phyloP scores from a whole-genome alignment of 2,888 invertebrate genomes.

The Leptura quadrifasciata region DNA sequence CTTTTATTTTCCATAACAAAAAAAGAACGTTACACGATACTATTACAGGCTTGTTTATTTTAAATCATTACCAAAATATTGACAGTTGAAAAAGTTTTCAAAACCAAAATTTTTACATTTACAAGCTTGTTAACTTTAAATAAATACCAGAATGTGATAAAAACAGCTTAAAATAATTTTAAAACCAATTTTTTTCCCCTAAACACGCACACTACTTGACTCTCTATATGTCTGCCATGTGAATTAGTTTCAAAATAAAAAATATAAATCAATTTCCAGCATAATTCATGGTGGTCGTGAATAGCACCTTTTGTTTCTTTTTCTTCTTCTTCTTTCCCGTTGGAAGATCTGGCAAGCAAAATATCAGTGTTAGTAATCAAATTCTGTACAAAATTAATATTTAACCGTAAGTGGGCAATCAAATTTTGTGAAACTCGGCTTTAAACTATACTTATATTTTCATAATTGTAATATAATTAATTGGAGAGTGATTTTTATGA shows the following conservation, averaged over 20 bases:
- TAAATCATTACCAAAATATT: not conserved
- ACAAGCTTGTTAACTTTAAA: not conserved
- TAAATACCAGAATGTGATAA: not conserved
- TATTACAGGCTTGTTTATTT: not conserved
- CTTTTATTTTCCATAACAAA: slow-evolving; percentile 24
- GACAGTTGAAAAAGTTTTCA: not conserved
- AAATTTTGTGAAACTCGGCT: slow-evolving; percentile 48
- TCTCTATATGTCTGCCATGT: not conserved
- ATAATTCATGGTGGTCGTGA: slow-evolving; percentile 77
- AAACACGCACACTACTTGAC: too few relatives aligned
- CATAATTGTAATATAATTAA: too few relatives aligned
- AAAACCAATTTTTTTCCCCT: not conserved
- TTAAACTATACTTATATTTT: slow-evolving; percentile 63
- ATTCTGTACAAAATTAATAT: not conserved
- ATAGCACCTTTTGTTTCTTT: slow-evolving; percentile 84
- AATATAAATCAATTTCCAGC: slow-evolving; percentile 64
- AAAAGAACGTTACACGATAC: not conserved
- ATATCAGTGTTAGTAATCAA: not conserved
- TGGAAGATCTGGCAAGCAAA: slow-evolving; percentile 52
- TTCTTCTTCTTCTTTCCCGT: slow-evolving; percentile 84
- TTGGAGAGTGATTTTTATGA: too few relatives aligned
- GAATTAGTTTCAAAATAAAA: slow-evolving; percentile 23
- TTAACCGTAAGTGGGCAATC: too few relatives aligned
- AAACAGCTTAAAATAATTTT: not conserved
- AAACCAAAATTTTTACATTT: not conserved